Evolutionary conservation across 2,888 invertebrate species (phyloP).

Genomic region (Euzophera pinguis): DNA sequence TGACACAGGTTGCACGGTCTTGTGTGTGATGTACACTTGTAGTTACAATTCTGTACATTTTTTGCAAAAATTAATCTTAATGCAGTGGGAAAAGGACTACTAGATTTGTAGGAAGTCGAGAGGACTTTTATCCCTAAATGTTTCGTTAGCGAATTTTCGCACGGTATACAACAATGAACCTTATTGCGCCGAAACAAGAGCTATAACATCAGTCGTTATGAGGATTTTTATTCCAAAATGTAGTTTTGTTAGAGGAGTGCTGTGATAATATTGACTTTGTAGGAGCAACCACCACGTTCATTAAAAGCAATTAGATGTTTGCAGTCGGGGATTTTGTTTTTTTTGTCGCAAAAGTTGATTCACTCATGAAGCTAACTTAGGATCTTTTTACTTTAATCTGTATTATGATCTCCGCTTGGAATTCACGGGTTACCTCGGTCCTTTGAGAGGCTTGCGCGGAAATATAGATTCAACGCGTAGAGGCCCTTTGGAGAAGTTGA

Average conservation of each 20-base stretch:
- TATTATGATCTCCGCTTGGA: no score
- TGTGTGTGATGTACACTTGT: neutral
- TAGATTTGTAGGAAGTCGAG: no score
- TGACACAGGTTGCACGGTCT: conserved; percentile 2
- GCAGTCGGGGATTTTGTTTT: neutral
- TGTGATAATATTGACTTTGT: conserved; percentile 12
- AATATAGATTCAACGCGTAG: no score
- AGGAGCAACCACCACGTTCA: neutral
- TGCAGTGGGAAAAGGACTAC: neutral
- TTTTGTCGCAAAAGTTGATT: neutral
- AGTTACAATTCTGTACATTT: neutral
- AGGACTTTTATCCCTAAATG: neutral
- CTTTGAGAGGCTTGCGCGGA: no score
- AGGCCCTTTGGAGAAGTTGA: no score
- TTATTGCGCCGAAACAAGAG: neutral
- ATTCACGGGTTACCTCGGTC: no score
- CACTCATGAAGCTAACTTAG: neutral
- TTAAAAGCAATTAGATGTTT: conserved; percentile 13
- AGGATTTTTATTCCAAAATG: neutral
- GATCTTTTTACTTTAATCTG: neutral
- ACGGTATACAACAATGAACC: neutral
- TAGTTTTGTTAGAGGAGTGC: conserved; percentile 11
- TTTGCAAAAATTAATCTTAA: neutral
- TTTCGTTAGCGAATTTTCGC: neutral
- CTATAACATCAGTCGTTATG: neutral